Base-by-base conservation (phyloP, 1,140 invertebrate species). In the Reticulitermes speratus region DNA sequence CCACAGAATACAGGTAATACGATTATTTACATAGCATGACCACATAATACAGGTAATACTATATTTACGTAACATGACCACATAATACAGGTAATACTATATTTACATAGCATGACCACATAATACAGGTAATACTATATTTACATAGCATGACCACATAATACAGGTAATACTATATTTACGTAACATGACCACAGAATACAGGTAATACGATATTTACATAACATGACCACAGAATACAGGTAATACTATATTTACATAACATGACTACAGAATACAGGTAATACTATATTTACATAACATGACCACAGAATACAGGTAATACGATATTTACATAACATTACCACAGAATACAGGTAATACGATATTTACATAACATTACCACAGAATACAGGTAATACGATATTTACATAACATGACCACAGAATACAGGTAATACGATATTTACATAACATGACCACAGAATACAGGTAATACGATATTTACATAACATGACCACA, bases 191-290 rank as follows among this genome's bases (percentile, higher is more conserved):
- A 97, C 96, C 21, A 95, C 96, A 25, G 96, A 97, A 90, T 98
- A 98, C 91, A 94, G 95, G 94, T 95, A 90, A 87, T 85, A 59
- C 69, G 38, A 38, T 5, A 38, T 38, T 38, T 38, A 38, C n/a
- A n/a, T n/a, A 97, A 97, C 89, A 97, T 97, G 97, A 97, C 96
- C 21, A 95, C 96, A 25, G 96, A 97, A 90, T 98, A 98, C 91
- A 94, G 95, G 94, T 95, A 90, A 87, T 85, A 59, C 69, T 2
- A 38, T 5, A 38, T 38, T 38, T 38, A 38, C 9, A 55, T 55
- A 97, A 97, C 89, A 97, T 97, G 97, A 97, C 96, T 21, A 95
- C 96, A 25, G 96, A 97, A 90, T 98, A 98, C 91, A 94, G 95
- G 94, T 95, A 90, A 87, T 85, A 59, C 69, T 2, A 38, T 5